phyloP scores from a whole-genome alignment of 2,113 vertebrate genomes.

The Podarcis cretensis region DNA sequence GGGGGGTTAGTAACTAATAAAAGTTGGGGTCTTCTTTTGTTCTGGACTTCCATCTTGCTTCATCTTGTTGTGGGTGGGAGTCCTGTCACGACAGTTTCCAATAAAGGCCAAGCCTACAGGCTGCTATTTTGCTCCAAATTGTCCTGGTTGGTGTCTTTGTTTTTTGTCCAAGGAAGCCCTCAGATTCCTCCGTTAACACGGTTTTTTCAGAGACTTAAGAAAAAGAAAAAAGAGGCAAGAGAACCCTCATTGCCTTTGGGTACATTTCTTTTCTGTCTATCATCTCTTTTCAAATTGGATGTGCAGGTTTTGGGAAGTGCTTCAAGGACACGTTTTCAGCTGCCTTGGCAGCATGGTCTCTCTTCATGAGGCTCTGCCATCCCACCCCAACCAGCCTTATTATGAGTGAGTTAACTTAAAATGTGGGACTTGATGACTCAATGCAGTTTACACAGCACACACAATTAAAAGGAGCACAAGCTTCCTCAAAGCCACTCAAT shows the following conservation, averaged over 20 bases:
- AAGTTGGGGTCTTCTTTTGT: no score
- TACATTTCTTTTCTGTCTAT: background rate
- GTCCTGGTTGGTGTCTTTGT: no score
- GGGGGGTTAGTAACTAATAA: no score
- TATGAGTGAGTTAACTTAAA: background rate
- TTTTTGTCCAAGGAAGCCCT: no score
- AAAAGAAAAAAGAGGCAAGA: background rate
- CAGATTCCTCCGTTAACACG: no score
- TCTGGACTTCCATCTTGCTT: no score
- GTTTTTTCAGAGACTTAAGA: background rate
- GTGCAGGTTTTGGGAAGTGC: background rate
- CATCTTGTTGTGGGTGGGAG: no score
- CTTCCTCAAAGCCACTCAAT: background rate
- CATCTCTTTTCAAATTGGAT: background rate
- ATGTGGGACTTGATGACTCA: background rate
- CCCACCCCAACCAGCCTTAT: background rate
- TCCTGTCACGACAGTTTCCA: no score
- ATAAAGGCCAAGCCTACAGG: no score
- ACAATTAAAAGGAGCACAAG: background rate
- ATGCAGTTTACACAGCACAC: background rate
- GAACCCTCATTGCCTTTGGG: background rate
- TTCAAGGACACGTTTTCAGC: background rate
- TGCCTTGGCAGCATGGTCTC: background rate
- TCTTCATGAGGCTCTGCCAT: no score
- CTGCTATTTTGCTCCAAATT: no score